phyloP scores from a whole-genome alignment of 2,113 vertebrate genomes.

The Thinocorus orbignyianus region DNA sequence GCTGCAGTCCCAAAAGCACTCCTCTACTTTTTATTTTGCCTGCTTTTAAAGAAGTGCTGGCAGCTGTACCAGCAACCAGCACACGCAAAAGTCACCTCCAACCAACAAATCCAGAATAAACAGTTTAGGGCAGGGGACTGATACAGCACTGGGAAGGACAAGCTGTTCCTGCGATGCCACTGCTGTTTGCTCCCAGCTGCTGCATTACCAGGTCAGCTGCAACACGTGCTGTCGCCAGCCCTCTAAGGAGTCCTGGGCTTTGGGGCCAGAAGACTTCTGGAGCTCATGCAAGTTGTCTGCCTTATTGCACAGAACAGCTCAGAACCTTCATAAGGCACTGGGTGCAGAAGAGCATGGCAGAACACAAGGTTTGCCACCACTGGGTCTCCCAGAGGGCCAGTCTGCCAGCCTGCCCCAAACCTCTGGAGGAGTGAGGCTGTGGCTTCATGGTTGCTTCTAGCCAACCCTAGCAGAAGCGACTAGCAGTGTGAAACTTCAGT shows the following conservation, averaged over 20 bases:
- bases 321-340: not conserved
- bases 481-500: not conserved
- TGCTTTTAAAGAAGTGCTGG: not conserved
- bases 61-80: not conserved
- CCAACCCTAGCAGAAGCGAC: not conserved
- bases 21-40: not conserved
- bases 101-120: not conserved
- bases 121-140: not conserved
- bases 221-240: not conserved
- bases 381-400: fast-evolving
- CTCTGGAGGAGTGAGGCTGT: not conserved
- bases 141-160: not conserved
- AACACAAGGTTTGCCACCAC: fast-evolving
- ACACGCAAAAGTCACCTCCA: not conserved
- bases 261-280: not conserved
- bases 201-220: not conserved
- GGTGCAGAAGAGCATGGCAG: not conserved
- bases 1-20: not conserved
- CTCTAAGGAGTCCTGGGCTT: not conserved
- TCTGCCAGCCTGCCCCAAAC: not conserved
- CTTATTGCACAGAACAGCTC: not conserved
- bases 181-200: not conserved
- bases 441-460: not conserved
- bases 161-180: not conserved
- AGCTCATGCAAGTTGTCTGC: not conserved